Evolutionary conservation across 2,797 vertebrate genomes (phyloP).

Genomic region (Gallinago stenura): DNA sequence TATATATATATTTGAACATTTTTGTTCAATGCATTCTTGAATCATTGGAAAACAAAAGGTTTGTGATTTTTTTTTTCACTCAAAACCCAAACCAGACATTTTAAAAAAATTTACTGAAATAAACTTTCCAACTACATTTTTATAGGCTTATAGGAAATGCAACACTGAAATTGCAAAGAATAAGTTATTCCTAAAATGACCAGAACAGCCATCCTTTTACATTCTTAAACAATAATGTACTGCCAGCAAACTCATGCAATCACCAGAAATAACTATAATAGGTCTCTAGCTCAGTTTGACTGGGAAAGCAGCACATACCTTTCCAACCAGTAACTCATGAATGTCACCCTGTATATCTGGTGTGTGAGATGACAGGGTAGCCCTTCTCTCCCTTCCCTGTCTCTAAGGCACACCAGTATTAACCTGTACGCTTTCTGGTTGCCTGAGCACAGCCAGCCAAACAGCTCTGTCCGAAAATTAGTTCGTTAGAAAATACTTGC

Average conservation of each 20-base stretch:
- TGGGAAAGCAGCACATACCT: neutral
- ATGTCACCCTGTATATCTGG: neutral
- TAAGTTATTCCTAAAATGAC: neutral
- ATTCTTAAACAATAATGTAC: neutral
- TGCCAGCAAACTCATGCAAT: neutral
- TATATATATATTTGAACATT: neutral
- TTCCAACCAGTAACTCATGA: neutral
- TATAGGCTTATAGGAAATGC: neutral
- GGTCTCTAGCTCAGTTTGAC: neutral
- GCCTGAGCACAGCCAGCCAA: neutral
- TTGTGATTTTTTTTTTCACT: neutral
- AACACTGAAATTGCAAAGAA: neutral
- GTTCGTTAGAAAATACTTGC: neutral
- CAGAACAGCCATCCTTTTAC: neutral
- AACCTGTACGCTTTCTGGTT: neutral
- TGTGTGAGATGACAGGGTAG: neutral
- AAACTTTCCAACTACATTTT: neutral
- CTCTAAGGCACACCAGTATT: neutral
- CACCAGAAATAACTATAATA: neutral
- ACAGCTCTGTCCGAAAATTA: neutral
- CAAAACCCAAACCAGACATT: neutral
- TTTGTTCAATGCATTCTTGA: neutral
- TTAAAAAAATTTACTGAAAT: neutral
- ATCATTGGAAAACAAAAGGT: neutral
- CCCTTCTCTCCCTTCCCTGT: neutral